Evolutionary conservation across 2,113 vertebrate genomes (phyloP).

Genomic region (Microcebus lehilahytsara): DNA sequence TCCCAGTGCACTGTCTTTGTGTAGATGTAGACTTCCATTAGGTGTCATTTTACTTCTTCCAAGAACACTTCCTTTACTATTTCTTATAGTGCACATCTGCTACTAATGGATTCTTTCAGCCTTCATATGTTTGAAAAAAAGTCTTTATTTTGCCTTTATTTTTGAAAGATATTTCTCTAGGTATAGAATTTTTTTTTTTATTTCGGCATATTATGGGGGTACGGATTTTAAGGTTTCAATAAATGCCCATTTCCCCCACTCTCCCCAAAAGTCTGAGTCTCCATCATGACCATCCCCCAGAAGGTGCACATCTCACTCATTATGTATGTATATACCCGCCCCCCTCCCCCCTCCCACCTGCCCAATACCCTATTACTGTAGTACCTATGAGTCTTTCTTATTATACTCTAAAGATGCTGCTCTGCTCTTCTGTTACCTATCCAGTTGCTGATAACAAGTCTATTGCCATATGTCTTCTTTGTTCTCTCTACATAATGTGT

Average conservation of each 20-base stretch:
- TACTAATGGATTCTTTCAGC: not conserved
- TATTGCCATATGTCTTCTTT: not conserved
- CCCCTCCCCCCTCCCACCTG: no score
- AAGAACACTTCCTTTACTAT: not conserved
- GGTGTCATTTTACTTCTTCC: not conserved
- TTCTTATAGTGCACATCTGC: not conserved
- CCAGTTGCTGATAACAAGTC: not conserved
- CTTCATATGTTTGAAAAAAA: not conserved
- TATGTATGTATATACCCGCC: no score
- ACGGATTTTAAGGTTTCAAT: no score
- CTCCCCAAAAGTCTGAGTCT: no score
- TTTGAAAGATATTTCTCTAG: not conserved
- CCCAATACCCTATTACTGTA: no score
- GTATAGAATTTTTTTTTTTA: not conserved
- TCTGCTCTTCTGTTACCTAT: not conserved
- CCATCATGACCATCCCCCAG: no score
- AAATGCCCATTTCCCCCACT: no score
- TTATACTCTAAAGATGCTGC: not conserved
- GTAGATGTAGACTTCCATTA: not conserved
- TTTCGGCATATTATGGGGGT: no score
- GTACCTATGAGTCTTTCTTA: not conserved
- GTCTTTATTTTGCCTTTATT: constrained; percentile 26
- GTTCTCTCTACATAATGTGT: not conserved
- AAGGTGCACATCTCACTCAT: no score
- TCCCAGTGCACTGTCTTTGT: not conserved